Base-by-base conservation (phyloP, 2,113 vertebrate species). In the Callipepla californica region DNA sequence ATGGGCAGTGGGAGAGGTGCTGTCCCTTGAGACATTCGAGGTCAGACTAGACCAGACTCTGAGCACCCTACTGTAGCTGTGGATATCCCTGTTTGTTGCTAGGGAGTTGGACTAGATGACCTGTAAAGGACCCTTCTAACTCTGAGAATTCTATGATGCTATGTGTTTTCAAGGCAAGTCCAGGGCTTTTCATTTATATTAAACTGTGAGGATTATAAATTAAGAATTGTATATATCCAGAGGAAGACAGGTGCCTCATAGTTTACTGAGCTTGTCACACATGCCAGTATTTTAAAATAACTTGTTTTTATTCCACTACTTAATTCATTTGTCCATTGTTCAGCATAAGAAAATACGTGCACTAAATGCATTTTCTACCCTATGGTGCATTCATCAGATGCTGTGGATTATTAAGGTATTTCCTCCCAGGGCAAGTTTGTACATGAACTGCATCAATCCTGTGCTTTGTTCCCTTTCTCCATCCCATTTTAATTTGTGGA, bases 401-500 rank as follows among this genome's bases (percentile, higher is more conserved):
- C 80, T 83, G 26, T 23, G 61, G 67, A 75, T 90, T 84, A 59
- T 68, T 51, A 65, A 80, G 28, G 59, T 70, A 28, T 8, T 93
- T 63, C 89, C 89, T 40, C 92, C 48, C 58, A 59, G 78, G 94
- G 79, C 80, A 93, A 81, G 59, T 89, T 89, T 97, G 82, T 84
- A n/a, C 95, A 89, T 77, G 70, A 95, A 89, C 78, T 72, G 26
- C 85, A 73, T 96, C 90, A 75, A 6, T 96, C 87, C 93, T 87
- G 45, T 40, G 18, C 38, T 88, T 89, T 89, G 83, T 84, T 96
- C 50, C n/a, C 18, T 30, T 72, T 89, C 61, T 87, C 21, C 3
- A 32, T 38, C 47, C 44, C 74, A n/a, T 80, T 96, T 94, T 93
- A 65, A 57, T 97, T 97, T 95, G 76, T 61, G 80, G 89, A 92